These are phyloP conservation scores for Columba guinea DNA, from an alignment of 2,797 vertebrate species.

Conservation along the genomic window DNA sequence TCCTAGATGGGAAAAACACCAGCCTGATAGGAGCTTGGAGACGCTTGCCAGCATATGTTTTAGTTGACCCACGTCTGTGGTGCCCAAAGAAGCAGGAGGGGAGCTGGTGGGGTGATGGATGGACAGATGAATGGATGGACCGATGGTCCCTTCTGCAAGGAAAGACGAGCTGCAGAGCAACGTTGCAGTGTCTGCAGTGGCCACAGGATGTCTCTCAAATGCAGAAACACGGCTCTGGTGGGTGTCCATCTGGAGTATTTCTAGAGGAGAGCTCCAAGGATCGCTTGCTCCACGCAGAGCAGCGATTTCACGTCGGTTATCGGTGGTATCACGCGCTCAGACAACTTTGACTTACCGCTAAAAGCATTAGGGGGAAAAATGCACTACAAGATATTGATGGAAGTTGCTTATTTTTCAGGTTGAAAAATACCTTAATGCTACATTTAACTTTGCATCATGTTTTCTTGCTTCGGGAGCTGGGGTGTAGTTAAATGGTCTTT, in stretches of 20 bases:
- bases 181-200: not conserved
- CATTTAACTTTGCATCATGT: not conserved
- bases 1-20: not conserved
- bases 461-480: not conserved
- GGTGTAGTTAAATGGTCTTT: not conserved
- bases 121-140: not conserved
- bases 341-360: not conserved
- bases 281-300: accelerated
- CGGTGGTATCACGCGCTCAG: accelerated
- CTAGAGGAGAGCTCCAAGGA: not conserved
- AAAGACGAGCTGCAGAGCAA: not conserved
- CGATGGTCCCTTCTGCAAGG: not conserved
- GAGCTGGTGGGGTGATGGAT: not conserved
- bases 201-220: constrained; percentile 60
- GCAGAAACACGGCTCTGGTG: not conserved
- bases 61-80: not conserved
- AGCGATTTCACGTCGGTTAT: accelerated
- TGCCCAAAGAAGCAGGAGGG: not conserved
- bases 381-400: not conserved
- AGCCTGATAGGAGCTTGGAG: not conserved
- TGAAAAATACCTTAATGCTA: not conserved
- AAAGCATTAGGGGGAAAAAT: not conserved
- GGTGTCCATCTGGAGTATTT: not conserved
- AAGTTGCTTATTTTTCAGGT: not conserved
- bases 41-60: accelerated